These are phyloP conservation scores for Allolobophora icterica DNA, from an alignment of 2,888 invertebrate species.

Conservation along the genomic window DNA sequence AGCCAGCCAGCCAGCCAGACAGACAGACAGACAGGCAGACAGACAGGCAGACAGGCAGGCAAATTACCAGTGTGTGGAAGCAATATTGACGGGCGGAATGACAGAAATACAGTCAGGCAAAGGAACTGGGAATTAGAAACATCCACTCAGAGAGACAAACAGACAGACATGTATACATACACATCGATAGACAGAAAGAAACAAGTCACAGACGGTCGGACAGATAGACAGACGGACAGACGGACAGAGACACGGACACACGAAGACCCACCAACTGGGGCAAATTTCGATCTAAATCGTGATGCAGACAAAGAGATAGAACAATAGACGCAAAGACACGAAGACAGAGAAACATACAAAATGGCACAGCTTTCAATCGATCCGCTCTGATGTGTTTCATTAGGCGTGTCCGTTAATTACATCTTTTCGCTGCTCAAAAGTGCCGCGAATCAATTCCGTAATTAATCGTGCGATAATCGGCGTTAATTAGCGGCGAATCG, in stretches of 20 bases:
- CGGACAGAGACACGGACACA: background rate
- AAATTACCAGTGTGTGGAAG: no score
- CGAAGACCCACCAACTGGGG: background rate
- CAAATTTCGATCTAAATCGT: background rate
- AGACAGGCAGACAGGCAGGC: no score
- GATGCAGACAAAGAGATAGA: background rate
- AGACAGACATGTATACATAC: background rate
- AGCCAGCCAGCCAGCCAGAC: background rate
- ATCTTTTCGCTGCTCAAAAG: no score
- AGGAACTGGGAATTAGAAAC: no score
- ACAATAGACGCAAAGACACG: background rate
- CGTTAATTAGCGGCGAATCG: background rate
- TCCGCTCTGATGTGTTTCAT: background rate
- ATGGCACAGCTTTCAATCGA: background rate
- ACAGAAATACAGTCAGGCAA: no score
- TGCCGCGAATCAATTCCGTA: background rate
- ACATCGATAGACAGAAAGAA: background rate
- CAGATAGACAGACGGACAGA: background rate
- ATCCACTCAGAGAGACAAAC: background rate
- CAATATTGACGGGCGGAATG: no score
- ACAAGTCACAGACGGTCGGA: background rate
- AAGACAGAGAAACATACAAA: background rate
- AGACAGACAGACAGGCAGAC: no score
- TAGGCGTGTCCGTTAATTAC: constrained; percentile 1
- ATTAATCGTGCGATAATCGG: background rate